Evolutionary conservation across 2,888 invertebrate species (phyloP), one percentile per base, ranked within the genome.

Genomic region (Notodonta dromedarius): DNA sequence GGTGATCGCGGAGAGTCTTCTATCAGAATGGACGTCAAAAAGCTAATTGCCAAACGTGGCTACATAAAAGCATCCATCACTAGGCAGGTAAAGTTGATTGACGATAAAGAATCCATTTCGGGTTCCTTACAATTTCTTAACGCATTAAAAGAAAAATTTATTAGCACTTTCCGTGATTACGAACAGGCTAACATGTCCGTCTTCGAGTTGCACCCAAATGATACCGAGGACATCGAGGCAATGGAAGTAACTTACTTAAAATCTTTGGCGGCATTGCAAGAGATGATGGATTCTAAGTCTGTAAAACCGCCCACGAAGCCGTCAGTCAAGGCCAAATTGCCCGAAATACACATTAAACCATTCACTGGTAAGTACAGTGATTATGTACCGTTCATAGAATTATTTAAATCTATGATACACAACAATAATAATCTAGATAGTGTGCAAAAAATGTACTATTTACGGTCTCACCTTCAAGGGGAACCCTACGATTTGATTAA

Each of bases 281-380:
- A 24, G 24, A 24, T 24, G 24, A 24, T 24, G 2, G 24, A 24
- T 24, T 24, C 24, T 24, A 24, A 2, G 24, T 24, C 24, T 24
- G 24, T 24, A 24, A 24, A 24, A 24, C 24, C 24, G 24, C 2
- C 46, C 46, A 12, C 46, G 4, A 46, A 46, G 12, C 46, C 46
- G 40, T 8, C 40, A 40, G 40, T 40, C n/a, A 46, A 46, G 9
- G n/a, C n/a, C 11, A 46, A 46, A n/a, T 52, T 52, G n/a, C 66
- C 63, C 12, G 14, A 61, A 9, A 62, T 67, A 13, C 44, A 52
- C 4, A 56, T 68, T 8, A 55, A 55, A 14, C 50, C 24, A 9
- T 69, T 69, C 56, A 16, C 46, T 55, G 69, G 69, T 60, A 63
- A 63, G 57, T 69, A 52, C 11, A 57, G 60, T 2, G 65, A 69